Percentiles rank a stretch among this genome's conserved stretches.
Conservation (phyloP, 2,888 invertebrate species). For the Morpho achilles region DNA sequence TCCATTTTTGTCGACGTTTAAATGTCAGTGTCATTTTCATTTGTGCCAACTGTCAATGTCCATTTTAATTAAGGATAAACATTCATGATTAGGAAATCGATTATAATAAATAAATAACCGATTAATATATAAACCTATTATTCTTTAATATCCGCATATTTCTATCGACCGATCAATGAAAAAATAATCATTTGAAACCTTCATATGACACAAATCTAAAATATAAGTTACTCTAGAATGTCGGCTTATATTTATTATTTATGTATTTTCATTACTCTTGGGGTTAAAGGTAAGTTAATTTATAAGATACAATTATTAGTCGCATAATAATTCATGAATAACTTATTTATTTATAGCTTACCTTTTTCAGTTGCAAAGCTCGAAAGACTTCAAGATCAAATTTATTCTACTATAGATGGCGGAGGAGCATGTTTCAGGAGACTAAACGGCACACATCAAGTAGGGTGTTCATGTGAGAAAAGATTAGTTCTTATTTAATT, state of each 20-base stretch:
- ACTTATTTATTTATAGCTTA: neutral
- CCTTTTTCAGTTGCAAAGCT: conserved; percentile 57
- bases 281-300: conserved; percentile 2
- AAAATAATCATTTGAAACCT: too few relatives aligned
- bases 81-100: too few relatives aligned
- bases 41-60: too few relatives aligned
- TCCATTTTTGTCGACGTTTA: too few relatives aligned
- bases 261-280: conserved; percentile 4
- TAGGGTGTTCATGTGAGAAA: conserved; percentile 94
- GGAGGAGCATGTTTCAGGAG: conserved; percentile 91
- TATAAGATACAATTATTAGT: too few relatives aligned
- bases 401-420: conserved; percentile 87
- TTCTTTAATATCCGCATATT: too few relatives aligned
- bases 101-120: too few relatives aligned
- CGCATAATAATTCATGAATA: too few relatives aligned
- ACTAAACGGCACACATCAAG: conserved; percentile 96
- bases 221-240: conserved; percentile 2
- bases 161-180: too few relatives aligned
- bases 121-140: too few relatives aligned
- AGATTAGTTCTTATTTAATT: conserved; percentile 1
- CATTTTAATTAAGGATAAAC: too few relatives aligned
- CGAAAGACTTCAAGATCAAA: conserved; percentile 86
- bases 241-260: neutral
- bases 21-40: too few relatives aligned
- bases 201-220: neutral